Evolutionary conservation across 2,113 vertebrate species (phyloP), one percentile per base, ranked within the genome.

Genomic region (Daubentonia madagascariensis): DNA sequence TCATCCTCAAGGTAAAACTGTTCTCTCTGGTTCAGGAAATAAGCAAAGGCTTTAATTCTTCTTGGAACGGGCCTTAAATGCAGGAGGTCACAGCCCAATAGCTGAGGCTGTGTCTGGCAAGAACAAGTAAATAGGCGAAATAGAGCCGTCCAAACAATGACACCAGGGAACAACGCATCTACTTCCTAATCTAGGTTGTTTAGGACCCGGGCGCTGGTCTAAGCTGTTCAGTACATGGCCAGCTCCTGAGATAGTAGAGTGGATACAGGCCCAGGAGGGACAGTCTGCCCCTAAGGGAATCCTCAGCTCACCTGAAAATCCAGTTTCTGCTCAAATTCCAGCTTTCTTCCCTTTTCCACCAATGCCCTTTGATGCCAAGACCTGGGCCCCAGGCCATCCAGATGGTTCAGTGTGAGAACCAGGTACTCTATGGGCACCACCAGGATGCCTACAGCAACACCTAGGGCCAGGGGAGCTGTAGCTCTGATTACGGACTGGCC

Each of bases 51-150:
- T 91, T 83, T 40, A 63, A 89, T 89, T 95, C 73, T 81, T 48
- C 81, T 88, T 59, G 14, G 65, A 97, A 94, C 83, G 6, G 43
- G 85, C n/a, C 28, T 73, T 61, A 75, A 85, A 88, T 45, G 17
- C 25, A 50, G 70, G 12, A 80, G 57, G 81, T 52, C 96, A 70
- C 32, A 80, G 79, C 76, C 70, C 54, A 35, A 30, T n/a, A 28
- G 40, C 32, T 23, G 72, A 97, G 81, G 85, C 83, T 87, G 8
- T 9, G 12, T 14, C 70, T 61, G 43, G 52, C 37, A 76, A 52
- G 83, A 93, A 96, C 85, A 95, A 88, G 91, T 45, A 79, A 86
- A 84, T 23, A 76, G 83, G 22, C 5, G 23, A 80, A 94, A 88
- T 1, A 96, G 91, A 80, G 25, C 37, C 10, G 22, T 80, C 54